Percentiles rank a stretch among this genome's conserved stretches.
phyloP scores from a whole-genome alignment of 2,113 vertebrate species.

The Semnornis frantzii region DNA sequence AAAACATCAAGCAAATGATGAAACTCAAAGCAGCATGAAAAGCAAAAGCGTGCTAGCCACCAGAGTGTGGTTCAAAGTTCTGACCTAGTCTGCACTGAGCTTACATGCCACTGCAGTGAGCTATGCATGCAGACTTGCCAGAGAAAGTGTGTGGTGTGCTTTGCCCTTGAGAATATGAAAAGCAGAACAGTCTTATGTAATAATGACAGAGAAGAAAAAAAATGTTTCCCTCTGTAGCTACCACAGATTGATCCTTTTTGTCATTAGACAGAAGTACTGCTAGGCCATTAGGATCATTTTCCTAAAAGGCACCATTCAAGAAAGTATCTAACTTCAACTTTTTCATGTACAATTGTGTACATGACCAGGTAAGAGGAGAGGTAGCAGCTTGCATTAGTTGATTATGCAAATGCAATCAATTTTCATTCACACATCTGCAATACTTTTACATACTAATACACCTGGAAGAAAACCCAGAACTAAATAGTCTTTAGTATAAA shows the following conservation, averaged over 20 bases:
- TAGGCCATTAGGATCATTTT: background rate
- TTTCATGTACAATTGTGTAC: background rate
- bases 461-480: background rate
- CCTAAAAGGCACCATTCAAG: background rate
- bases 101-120: conserved; percentile 20
- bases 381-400: background rate
- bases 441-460: background rate
- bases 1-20: conserved; percentile 65
- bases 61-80: background rate
- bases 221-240: background rate
- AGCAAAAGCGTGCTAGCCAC: conserved; percentile 56
- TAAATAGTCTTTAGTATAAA: background rate
- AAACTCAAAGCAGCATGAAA: conserved; percentile 64
- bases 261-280: background rate
- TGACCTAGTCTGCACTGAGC: conserved; percentile 14
- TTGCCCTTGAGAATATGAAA: conserved; percentile 15
- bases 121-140: conserved; percentile 43
- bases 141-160: background rate
- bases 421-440: conserved; percentile 10
- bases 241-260: background rate
- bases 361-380: background rate
- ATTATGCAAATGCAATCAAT: background rate
- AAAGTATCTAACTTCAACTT: background rate
- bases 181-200: conserved; percentile 36
- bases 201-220: background rate